Evolutionary conservation across 1,140 invertebrate species (phyloP).

Genomic region (Philopotamus ludificatus): DNA sequence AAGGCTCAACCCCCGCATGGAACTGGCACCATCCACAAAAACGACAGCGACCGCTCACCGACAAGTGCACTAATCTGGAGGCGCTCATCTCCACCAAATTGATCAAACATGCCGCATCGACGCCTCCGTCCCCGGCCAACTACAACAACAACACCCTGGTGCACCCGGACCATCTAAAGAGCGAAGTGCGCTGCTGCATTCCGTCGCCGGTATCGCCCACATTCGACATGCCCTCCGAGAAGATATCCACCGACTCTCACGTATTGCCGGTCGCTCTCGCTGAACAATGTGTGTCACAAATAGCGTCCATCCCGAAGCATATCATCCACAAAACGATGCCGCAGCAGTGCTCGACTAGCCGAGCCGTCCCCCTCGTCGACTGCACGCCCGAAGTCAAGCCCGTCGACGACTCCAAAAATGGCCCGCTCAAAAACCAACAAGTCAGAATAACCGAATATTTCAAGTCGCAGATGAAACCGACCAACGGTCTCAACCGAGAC

Average conservation of each 20-base stretch:
- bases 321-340: constrained; percentile 22
- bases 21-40: constrained; percentile 10
- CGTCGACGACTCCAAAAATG: constrained; percentile 43
- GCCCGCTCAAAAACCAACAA: constrained; percentile 48
- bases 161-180: constrained; percentile 9
- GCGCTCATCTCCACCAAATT: constrained; percentile 14
- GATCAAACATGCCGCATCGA: background rate
- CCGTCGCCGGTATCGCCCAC: background rate
- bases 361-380: constrained; percentile 45
- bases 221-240: constrained; percentile 26
- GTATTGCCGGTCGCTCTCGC: constrained; percentile 43
- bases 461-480: constrained; percentile 74
- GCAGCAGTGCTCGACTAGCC: background rate
- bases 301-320: constrained; percentile 33
- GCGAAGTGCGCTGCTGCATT: background rate
- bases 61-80: constrained; percentile 31
- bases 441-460: constrained; percentile 80
- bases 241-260: constrained; percentile 4
- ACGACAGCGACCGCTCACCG: too few relatives aligned
- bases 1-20: background rate
- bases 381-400: constrained; percentile 45
- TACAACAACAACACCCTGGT: too few relatives aligned
- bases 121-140: background rate
- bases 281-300: constrained; percentile 48
- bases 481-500: constrained; percentile 55